Conservation (phyloP, 2,113 vertebrate species). For the Tragelaphus imberbis region DNA sequence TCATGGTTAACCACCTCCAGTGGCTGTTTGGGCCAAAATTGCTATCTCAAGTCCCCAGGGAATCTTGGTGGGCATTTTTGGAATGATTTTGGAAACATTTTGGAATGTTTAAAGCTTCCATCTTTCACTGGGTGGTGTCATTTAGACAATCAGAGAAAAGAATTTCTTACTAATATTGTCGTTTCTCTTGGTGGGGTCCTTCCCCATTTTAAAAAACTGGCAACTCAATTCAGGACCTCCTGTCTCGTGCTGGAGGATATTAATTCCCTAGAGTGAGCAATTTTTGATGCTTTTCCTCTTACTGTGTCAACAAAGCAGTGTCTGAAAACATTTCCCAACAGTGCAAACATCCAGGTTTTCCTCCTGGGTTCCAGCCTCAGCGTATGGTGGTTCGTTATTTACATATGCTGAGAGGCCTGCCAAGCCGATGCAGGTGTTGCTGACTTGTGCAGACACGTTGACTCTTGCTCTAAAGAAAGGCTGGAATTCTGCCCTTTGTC, state of each 20-base stretch:
- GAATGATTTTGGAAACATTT: not conserved
- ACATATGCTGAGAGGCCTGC: not conserved
- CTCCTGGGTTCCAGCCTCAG: not conserved
- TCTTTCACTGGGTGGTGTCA: not conserved
- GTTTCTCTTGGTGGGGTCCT: not conserved
- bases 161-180: not conserved
- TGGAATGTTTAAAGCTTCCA: not conserved
- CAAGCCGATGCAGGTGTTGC: not conserved
- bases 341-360: not conserved
- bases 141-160: not conserved
- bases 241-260: not conserved
- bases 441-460: slow-evolving; percentile 27
- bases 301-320: not conserved
- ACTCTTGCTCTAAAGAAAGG: not conserved
- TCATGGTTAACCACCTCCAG: not conserved
- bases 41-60: not conserved
- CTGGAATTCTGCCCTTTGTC: not conserved
- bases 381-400: not conserved
- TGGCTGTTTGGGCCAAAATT: not conserved
- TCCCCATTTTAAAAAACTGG: not conserved
- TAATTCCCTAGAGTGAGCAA: not conserved
- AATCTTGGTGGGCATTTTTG: not conserved
- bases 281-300: not conserved
- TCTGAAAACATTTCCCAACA: not conserved
- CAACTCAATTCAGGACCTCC: not conserved